phyloP scores from a whole-genome alignment of 2,888 invertebrate species.

The Rhorus exstirpatorius region DNA sequence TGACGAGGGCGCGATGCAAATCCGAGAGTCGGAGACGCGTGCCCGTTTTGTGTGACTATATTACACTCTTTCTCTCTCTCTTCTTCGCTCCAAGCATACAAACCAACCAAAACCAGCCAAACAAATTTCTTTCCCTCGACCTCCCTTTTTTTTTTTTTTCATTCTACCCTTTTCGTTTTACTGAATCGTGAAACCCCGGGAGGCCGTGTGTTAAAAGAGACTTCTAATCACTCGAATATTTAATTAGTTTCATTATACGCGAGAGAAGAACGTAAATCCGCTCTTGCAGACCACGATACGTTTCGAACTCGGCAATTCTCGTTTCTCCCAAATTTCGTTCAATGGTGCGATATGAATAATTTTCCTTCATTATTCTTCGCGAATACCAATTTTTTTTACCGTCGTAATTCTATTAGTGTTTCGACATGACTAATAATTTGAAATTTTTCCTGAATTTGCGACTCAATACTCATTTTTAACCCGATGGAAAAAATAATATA shows the following conservation, averaged over 20 bases:
- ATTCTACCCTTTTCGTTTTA: slow-evolving; percentile 48
- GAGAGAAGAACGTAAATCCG: slow-evolving; percentile 18
- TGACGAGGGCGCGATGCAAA: slow-evolving; percentile 55
- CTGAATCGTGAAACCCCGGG: slow-evolving; percentile 61
- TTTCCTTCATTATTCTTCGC: neutral
- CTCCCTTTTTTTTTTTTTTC: slow-evolving; percentile 9
- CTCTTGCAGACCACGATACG: neutral
- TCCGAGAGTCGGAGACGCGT: slow-evolving; percentile 63
- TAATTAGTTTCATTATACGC: slow-evolving; percentile 63
- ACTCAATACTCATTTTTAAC: no score
- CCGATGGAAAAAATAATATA: no score
- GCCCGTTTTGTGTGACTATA: slow-evolving; percentile 53
- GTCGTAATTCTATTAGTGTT: no score
- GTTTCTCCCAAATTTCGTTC: neutral
- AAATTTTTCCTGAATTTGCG: no score
- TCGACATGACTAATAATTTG: no score
- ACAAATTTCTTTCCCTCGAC: slow-evolving; percentile 53
- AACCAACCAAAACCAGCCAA: slow-evolving; percentile 23
- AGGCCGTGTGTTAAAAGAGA: slow-evolving; percentile 45
- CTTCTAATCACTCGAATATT: slow-evolving; percentile 65
- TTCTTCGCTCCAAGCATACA: slow-evolving; percentile 16
- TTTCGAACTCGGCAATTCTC: neutral
- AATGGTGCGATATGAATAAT: neutral
- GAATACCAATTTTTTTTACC: slow-evolving; percentile 7
- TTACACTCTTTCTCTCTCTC: slow-evolving; percentile 19